Base-by-base conservation (phyloP, 2,888 invertebrate genomes). In the Rhamphomyia laevipes region DNA sequence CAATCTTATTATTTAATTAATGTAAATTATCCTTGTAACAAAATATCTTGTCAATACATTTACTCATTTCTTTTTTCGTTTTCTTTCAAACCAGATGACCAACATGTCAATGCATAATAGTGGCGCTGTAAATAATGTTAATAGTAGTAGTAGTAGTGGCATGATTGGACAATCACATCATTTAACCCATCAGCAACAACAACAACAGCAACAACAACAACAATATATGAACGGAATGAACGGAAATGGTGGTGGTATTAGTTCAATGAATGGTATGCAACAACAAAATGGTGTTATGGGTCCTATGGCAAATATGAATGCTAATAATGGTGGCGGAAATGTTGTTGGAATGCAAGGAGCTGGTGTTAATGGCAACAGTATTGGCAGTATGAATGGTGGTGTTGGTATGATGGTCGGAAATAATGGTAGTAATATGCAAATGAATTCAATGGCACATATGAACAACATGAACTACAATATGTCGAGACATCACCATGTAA, bases 191-290 rank as follows among this genome's bases (percentile, higher is more conserved):
- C 23, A 27, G 9, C 23, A 27, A 27, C 23, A 59, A 53, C 59
- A 61, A 53, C 45, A 58, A 31, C 21, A 21, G 6, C 59, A 61
- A 52, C 58, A 59, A 51, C 59, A 59, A 43, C 61, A 61, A 58
- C 68, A 66, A 48, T 67, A 68, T 52, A 66, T 68, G 64, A 67
- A 66, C n/a, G 56, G 56, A 44, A 56, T 56, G 54, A 53, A 51
- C 46, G 50, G 51, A 43, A 55, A 57, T 43, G 61, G 60, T 54
- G 55, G 58, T 54, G 76, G 67, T 48, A 70, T 70, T 69, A 67
- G 65, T 60, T 74, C 74, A 51, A 80, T 80, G 77, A 78, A 76
- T 61, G 74, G 74, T 56, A 81, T 81, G 77, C 74, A 74, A 52
- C 74, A 74, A 52, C 77, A 77, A 57, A 81, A 81, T 77, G 75